Base-by-base conservation (phyloP, 2,888 invertebrate species). In the Campoplex capitator region DNA sequence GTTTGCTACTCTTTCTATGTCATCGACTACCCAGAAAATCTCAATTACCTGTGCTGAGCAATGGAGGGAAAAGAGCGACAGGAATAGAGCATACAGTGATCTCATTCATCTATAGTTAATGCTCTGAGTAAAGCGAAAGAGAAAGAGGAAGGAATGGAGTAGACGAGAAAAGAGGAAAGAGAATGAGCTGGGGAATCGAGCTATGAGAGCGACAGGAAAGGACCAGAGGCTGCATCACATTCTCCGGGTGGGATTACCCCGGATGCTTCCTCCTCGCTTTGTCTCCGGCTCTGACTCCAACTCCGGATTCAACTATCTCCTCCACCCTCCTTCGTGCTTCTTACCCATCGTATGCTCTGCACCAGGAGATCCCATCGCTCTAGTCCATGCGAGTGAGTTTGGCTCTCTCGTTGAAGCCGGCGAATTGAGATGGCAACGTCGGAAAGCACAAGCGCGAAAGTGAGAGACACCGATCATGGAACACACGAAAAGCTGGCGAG, bases 221-320 rank as follows among this genome's bases (percentile, higher is more conserved):
- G 90, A 90, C 89, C 88, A 88, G 90, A 76, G 73, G 86, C 91
- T 92, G 91, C 92, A 91, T 92, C 91, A 91, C 92, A 92, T 92
- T 92, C 92, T 92, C 90, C 89, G 86, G 62, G 87, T 90, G 91
- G 92, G 91, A 92, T 92, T 92, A 92, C 92, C 91, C 91, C 91
- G 92, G 92, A 92, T 92, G 91, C 91, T 91, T 91, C 91, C 91
- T 91, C 90, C 90, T 92, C 92, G 91, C 92, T 92, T 92, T 92
- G 92, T 92, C 92, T 92, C 90, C 90, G 91, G 91, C 90, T 92
- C 92, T 90, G 85, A 84, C 87, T 87, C 79, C 85, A 83, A 87
- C 82, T 83, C 87, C 91, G 89, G 91, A 92, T 92, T 89, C 91
- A 90, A 91, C 91, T 90, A 91, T 90, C 90, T 88, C 86, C 83